Percentiles rank a stretch among this genome's conserved stretches.
Evolutionary conservation across 2,113 vertebrate species (phyloP).

Genomic region (Apeltes quadracus): DNA sequence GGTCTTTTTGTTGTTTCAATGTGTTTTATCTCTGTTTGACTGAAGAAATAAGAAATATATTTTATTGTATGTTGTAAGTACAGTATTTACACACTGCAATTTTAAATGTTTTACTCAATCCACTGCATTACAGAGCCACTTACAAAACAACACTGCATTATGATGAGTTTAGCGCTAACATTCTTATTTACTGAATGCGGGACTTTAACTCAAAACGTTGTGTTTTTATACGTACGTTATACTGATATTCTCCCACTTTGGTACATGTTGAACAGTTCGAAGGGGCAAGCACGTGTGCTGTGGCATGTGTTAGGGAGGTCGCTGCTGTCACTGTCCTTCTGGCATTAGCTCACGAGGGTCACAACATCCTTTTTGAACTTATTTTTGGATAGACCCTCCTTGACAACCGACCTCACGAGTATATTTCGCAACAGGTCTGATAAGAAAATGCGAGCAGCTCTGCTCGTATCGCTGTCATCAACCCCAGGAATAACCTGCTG

Average conservation of each 20-base stretch:
- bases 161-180: too few relatives aligned
- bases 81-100: neutral
- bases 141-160: neutral
- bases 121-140: neutral
- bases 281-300: constrained; percentile 45
- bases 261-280: neutral
- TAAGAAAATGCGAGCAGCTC: constrained; percentile 1
- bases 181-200: too few relatives aligned
- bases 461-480: neutral
- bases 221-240: neutral
- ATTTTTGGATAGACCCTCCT: constrained; percentile 70
- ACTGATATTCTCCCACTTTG: neutral
- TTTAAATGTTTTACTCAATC: neutral
- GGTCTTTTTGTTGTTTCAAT: neutral
- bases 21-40: neutral
- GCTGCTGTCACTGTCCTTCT: constrained; percentile 67
- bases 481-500: constrained; percentile 8
- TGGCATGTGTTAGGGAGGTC: constrained; percentile 57
- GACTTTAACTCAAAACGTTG: neutral
- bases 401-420: constrained; percentile 39
- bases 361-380: constrained; percentile 63
- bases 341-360: constrained; percentile 40
- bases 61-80: neutral
- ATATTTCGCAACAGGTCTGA: neutral
- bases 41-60: neutral